Evolutionary conservation across 2,113 vertebrate genomes (phyloP), one percentile per base, ranked within the genome.

Genomic region (Pterocles burchelli): DNA sequence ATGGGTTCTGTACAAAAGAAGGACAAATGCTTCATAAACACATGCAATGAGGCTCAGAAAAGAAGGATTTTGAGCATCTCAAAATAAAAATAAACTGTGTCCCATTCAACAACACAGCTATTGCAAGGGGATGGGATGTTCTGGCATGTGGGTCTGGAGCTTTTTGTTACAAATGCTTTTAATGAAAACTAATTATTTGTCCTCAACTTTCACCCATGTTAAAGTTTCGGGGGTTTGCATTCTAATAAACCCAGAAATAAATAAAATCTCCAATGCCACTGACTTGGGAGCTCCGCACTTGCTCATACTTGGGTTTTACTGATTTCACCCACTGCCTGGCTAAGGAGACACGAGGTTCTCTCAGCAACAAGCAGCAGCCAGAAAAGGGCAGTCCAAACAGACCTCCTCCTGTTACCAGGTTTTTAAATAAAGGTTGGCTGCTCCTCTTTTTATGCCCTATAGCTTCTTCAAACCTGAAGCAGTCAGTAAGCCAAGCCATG

Each of bases 1-100:
- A 99, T 0, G 99, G 98, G 96, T 99, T 99, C 99, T 99, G 91
- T 36, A 71, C 15, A 63, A 67, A 36, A 41, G 15, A 26, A 54
- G 45, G 75, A 76, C 34, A 88, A 88, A 70, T 4, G 29, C 17
- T 70, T 68, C 82, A 62, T 2, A 33, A 90, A 76, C 15, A 13
- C 24, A 52, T 0, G 9, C 13, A 25, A 58, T 2, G 8, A 76
- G 31, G 48, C 51, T 84, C 43, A 66, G 57, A 45, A 81, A 51
- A 89, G 51, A 55, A 36, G 6, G 28, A 52, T 13, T 77, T 28
- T 62, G 9, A 91, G 48, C 33, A 71, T 63, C 85, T 34, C 4
- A 45, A 36, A 66, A 58, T 7, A 49, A 31, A 43, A 75, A 72
- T 7, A 29, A 6, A 4, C 10, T 28, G 21, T 21, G 68, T 46